Evolutionary conservation across 1,140 invertebrate species (phyloP), one percentile per base, ranked within the genome.

Genomic region (Calliopsis andreniformis): DNA sequence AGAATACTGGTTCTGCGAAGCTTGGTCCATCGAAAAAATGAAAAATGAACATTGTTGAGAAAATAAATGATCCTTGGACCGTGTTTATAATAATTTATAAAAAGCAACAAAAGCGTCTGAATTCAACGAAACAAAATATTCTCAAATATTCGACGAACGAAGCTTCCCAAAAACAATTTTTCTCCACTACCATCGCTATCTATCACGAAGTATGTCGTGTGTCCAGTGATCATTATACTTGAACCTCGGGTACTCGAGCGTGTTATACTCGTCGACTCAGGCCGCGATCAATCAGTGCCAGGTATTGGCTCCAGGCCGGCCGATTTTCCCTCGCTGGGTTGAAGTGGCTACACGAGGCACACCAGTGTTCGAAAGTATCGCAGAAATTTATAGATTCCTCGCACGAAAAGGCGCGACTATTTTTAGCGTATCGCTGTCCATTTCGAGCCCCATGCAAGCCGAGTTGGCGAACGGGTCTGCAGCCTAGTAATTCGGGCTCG

Each of bases 371-470:
- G 25, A 18, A 62, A 23, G 35, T 51, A 35, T 8, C 42, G 3
- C 18, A 14, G 32, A 7, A 63, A 73, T 55, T 73, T 66, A 73
- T 43, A 51, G 49, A 66, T 66, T 14, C 35, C n/a, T 1, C 16
- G 70, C n/a, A 12, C 14, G 61, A 20, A 25, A 43, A 6, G 35
- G 70, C n/a, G 32, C 14, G 43, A 71, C 49, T 73, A 64, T 73
- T 43, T 64, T 73, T 55, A 73, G 30, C 61, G 35, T 43, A 43
- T 12, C 61, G 23, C 18, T 61, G 28, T 64, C 18, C 28, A 28
- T 71, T 71, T 25, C 25, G 35, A 18, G 30, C 28, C 28, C 28
- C 53, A 39, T 14, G 25, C 16, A 20, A 10, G 53, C 1, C 28
- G 18, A 35, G 35, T 18, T 10, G 32, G 16, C 3, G 35, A 20